Conservation (phyloP, 2,888 invertebrate species). For the Heliconius ismenius region DNA sequence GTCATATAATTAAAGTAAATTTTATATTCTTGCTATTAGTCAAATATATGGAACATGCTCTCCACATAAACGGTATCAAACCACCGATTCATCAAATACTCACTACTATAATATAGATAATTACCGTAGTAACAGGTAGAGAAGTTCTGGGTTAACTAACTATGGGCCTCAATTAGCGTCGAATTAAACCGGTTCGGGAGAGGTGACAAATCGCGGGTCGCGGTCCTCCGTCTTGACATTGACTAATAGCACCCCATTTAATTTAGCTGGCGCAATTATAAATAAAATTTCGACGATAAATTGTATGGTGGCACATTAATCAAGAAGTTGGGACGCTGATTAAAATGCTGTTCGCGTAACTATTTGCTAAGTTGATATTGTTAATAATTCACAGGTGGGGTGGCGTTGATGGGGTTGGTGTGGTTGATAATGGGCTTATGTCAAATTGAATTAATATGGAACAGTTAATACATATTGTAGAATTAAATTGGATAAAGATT, state of each 20-base stretch:
- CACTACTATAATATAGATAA: slow-evolving; percentile 53
- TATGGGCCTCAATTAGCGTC: slow-evolving; percentile 76
- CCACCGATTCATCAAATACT: slow-evolving; percentile 36
- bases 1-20: neutral
- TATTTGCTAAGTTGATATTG: slow-evolving; percentile 79
- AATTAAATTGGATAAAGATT: neutral
- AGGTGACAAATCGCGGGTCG: slow-evolving; percentile 80
- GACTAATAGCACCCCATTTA: slow-evolving; percentile 78
- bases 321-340: slow-evolving; percentile 83
- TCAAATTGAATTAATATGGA: slow-evolving; percentile 4
- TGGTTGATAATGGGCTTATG: slow-evolving; percentile 51
- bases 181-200: slow-evolving; percentile 73
- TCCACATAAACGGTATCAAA: slow-evolving; percentile 8
- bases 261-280: slow-evolving; percentile 80
- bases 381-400: slow-evolving; percentile 76
- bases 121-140: slow-evolving; percentile 64
- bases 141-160: slow-evolving; percentile 66
- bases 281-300: slow-evolving; percentile 82
- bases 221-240: slow-evolving; percentile 74
- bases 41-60: neutral
- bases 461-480: neutral
- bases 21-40: neutral
- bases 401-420: slow-evolving; percentile 65
- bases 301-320: slow-evolving; percentile 79
- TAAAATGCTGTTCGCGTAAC: slow-evolving; percentile 81